Conservation (phyloP, 2,797 vertebrate genomes). For the Gymnocypris eckloni region DNA sequence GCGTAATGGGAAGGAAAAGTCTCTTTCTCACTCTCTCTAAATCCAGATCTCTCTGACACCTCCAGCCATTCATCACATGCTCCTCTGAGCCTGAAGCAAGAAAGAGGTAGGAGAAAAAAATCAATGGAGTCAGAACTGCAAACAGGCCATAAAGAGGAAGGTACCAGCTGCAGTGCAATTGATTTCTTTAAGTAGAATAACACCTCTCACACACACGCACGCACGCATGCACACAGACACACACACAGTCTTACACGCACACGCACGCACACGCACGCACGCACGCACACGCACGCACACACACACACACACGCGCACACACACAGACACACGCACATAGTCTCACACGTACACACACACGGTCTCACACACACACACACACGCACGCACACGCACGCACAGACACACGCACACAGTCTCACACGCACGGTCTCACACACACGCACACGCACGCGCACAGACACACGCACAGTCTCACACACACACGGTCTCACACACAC, state of each 20-base stretch:
- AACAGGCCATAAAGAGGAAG: conserved; percentile 19
- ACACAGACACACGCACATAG: too few species aligned
- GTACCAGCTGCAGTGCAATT: conserved; percentile 27
- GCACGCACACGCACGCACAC: too few species aligned
- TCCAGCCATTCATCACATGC: conserved; percentile 68
- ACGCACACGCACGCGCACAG: background rate
- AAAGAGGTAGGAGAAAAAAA: background rate
- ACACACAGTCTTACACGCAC: too few species aligned
- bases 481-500: background rate
- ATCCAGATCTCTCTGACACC: conserved; percentile 73
- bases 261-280: too few species aligned
- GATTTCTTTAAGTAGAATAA: conserved; percentile 18
- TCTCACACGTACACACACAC: too few species aligned
- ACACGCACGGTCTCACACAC: background rate
- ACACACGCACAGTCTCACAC: background rate
- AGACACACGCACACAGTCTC: background rate
- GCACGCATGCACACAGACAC: too few species aligned
- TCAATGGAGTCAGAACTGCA: conserved; percentile 36
- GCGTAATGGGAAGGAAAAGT: conserved; percentile 26
- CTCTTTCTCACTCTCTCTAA: conserved; percentile 41
- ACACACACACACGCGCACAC: too few species aligned
- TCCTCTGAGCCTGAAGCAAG: conserved; percentile 4
- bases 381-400: background rate
- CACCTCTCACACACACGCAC: background rate
- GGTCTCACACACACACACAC: too few species aligned